These are phyloP conservation scores for Falco novaeseelandiae DNA, from an alignment of 2,797 vertebrate species.

Conservation along the genomic window DNA sequence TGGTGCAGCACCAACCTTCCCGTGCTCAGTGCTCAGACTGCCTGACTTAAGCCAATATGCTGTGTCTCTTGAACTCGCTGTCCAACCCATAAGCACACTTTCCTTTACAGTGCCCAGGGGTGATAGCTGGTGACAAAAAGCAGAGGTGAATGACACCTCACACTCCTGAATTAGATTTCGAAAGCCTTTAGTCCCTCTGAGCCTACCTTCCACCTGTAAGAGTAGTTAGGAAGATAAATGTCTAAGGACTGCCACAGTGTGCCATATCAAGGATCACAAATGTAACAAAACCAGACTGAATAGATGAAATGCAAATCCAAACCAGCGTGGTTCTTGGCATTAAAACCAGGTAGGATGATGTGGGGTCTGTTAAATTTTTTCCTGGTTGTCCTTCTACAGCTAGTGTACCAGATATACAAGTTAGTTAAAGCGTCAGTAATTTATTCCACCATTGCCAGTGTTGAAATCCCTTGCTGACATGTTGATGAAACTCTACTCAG, in stretches of 20 bases:
- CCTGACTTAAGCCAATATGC: neutral
- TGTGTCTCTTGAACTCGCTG: neutral
- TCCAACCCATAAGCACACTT: neutral
- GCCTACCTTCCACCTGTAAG: neutral
- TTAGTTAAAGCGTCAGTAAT: neutral
- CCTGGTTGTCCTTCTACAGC: neutral
- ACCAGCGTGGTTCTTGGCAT: neutral
- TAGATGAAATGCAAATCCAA: neutral
- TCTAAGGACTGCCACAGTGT: neutral
- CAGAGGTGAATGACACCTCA: neutral
- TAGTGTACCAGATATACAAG: neutral
- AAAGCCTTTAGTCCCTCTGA: neutral
- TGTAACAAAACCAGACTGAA: neutral
- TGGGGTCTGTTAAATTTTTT: neutral
- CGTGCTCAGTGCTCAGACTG: neutral
- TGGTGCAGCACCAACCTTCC: fast-evolving
- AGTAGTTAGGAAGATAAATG: neutral
- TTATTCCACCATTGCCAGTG: neutral
- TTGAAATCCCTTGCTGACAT: neutral
- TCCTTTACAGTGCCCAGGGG: neutral
- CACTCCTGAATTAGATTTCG: fast-evolving
- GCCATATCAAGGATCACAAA: neutral
- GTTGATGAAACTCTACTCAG: slow-evolving; percentile 6
- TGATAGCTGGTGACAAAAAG: neutral
- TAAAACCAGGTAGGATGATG: neutral